Evolutionary conservation across 2,888 invertebrate genomes (phyloP), one percentile per base, ranked within the genome.

Genomic region (Xylota sylvarum): DNA sequence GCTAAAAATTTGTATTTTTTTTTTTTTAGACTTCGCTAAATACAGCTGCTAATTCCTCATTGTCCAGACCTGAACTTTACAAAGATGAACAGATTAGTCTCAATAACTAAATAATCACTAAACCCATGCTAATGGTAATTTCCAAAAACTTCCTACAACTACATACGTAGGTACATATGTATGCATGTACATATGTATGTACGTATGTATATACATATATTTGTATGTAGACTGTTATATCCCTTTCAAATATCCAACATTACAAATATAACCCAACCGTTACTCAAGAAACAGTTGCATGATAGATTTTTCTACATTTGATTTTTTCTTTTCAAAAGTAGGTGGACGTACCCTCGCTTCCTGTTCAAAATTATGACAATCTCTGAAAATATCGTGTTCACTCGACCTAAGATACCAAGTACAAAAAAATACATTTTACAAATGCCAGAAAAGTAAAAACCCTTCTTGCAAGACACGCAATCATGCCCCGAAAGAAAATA

Each of bases 401-500:
- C 55, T 55, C 27, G 55, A 78, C 62, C 78, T 46, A 12, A 65
- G 30, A 32, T 35, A 46, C 17, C n/a, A 52, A 52, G 7, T 5
- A n/a, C 4, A 23, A 37, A 37, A 65, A 50, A 32, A 37, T 27
- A 10, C 14, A 40, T 6, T 14, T 72, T 23, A 62, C 60, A 50
- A 72, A 23, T 56, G 46, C 35, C 23, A 62, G 32, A 58, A 17
- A 46, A 35, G 32, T 35, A 69, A 56, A 50, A 77, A 67, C 69
- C 50, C 58, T 77, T 70, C 50, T 60, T 43, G 0, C 56, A 35
- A 60, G 50, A 74, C 52, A 74, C 43, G 67, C 35, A 67, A 58
- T 35, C 58, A 23, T 35, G 46, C 23, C 35, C 64, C 14, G 23
- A 35, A 65, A 48, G 23, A 48, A 65, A 43, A 23, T 43, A 10